A percentile compares a stretch with the other conserved stretches of the same genome.
Conservation (phyloP, 2,113 vertebrate species). For the Rissa tridactyla region DNA sequence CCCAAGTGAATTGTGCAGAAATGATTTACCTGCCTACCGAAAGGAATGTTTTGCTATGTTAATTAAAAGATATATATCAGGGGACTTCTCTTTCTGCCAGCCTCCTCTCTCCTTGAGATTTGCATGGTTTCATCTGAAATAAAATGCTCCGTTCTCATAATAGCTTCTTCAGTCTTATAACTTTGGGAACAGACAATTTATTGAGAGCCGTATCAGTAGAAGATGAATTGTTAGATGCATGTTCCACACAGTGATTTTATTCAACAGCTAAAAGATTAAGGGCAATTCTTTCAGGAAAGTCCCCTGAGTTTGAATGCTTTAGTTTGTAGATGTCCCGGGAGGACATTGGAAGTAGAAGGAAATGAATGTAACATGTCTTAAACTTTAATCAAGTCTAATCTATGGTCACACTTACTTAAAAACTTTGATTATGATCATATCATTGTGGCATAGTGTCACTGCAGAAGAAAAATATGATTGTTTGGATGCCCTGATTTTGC, state of each 20-base stretch:
- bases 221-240: conserved; percentile 27
- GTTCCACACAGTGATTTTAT: conserved; percentile 34
- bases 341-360: background rate
- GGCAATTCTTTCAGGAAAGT: background rate
- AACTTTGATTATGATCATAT: background rate
- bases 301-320: background rate
- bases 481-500: background rate
- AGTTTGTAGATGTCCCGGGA: background rate
- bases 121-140: conserved; percentile 13
- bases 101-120: conserved; percentile 28
- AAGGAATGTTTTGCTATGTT: conserved; percentile 28
- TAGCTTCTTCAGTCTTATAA: conserved; percentile 30
- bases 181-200: conserved; percentile 26
- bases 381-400: background rate
- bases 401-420: background rate
- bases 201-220: background rate
- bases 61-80: conserved; percentile 59
- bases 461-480: background rate
- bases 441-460: background rate
- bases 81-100: conserved; percentile 8
- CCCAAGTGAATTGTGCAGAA: background rate
- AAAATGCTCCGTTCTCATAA: conserved; percentile 21
- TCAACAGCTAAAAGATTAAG: conserved; percentile 36
- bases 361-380: background rate
- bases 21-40: background rate